Evolutionary conservation across 2,113 vertebrate genomes (phyloP).

Genomic region (Centropristis striata): DNA sequence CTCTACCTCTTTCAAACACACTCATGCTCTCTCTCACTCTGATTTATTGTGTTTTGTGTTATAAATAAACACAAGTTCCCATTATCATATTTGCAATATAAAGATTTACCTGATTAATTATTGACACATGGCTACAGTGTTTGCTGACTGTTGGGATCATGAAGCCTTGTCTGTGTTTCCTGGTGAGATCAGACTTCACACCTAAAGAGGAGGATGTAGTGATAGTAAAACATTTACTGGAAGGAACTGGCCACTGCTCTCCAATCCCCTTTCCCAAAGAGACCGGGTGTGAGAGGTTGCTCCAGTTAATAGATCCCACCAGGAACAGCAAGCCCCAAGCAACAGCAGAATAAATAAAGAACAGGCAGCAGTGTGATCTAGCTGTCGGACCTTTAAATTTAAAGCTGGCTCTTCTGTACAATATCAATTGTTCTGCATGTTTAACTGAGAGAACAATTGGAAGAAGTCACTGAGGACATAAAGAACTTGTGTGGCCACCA

Average conservation of each 20-base stretch:
- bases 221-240: not conserved
- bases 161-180: not conserved
- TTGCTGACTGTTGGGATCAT: not conserved
- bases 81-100: constrained; percentile 60
- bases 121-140: constrained; percentile 29
- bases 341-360: constrained; percentile 1
- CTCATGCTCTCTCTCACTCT: not conserved
- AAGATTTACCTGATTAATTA: constrained; percentile 46
- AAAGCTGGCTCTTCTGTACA: not conserved
- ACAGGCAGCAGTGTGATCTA: not conserved
- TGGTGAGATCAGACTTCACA: constrained; percentile 18
- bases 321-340: not conserved
- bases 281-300: constrained; percentile 12
- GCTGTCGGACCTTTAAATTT: not conserved
- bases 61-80: constrained; percentile 28
- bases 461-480: not conserved
- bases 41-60: constrained; percentile 25
- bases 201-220: not conserved
- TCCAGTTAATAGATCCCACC: constrained; percentile 25
- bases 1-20: not conserved
- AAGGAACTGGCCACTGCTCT: constrained; percentile 5
- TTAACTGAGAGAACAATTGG: not conserved
- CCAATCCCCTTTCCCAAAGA: constrained; percentile 28
- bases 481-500: not conserved
- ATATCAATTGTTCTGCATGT: not conserved